Percentiles rank a stretch among this genome's conserved stretches.
Conservation (phyloP, 2,888 invertebrate genomes). For the Stegophylla sp. region DNA sequence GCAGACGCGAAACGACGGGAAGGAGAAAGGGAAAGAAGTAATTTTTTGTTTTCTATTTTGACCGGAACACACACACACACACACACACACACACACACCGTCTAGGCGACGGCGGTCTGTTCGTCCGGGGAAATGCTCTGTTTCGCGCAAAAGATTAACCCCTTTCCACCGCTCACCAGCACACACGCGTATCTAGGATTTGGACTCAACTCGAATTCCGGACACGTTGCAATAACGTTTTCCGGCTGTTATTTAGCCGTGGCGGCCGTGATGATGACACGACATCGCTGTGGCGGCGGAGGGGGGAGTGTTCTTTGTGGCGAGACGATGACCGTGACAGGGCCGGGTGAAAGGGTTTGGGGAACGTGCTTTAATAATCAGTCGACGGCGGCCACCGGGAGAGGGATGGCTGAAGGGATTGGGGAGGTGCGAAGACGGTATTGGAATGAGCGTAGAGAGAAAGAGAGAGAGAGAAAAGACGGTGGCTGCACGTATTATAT, state of each 20-base stretch:
- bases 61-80: not conserved
- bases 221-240: slow-evolving; percentile 38
- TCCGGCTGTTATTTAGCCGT: slow-evolving; percentile 13
- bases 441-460: too few relatives aligned
- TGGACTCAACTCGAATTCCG: slow-evolving; percentile 3
- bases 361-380: slow-evolving; percentile 11
- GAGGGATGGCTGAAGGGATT: not conserved
- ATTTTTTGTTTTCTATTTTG: not conserved
- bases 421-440: not conserved
- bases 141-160: slow-evolving; percentile 27
- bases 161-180: not conserved
- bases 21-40: not conserved
- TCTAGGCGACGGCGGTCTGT: too few relatives aligned
- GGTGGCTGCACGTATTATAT: not conserved
- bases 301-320: not conserved
- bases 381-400: not conserved
- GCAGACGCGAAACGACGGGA: not conserved
- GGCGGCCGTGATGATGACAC: not conserved
- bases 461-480: not conserved
- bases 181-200: not conserved
- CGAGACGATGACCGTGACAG: not conserved
- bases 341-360: not conserved
- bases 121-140: not conserved
- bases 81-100: too few relatives aligned
- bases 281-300: not conserved